These are phyloP conservation scores for Sinosuthora webbiana DNA, from an alignment of 2,113 vertebrate species.

Conservation along the genomic window DNA sequence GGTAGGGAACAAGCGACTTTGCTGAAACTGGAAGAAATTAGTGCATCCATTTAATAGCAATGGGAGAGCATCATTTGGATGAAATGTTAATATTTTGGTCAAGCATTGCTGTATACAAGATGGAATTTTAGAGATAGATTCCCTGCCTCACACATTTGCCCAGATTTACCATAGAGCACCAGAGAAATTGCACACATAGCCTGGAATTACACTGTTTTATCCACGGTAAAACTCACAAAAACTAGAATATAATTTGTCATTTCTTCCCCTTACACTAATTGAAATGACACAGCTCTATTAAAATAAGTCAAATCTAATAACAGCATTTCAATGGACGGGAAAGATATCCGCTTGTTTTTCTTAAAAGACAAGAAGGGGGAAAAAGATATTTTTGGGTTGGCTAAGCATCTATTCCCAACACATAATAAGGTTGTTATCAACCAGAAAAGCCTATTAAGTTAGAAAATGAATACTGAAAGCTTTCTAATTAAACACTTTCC, in stretches of 20 bases:
- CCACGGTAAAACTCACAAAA: background rate
- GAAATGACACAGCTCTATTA: constrained; percentile 11
- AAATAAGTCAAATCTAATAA: constrained; percentile 43
- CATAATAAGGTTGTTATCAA: constrained; percentile 74
- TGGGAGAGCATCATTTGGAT: background rate
- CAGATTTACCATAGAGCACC: background rate
- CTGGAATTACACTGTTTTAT: background rate
- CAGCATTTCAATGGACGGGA: background rate
- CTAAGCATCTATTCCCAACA: constrained; percentile 64
- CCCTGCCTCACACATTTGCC: background rate
- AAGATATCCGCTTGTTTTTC: constrained; percentile 45
- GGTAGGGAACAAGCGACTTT: background rate
- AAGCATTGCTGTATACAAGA: background rate
- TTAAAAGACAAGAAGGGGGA: background rate
- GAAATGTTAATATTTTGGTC: background rate
- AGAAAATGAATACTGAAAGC: constrained; percentile 73
- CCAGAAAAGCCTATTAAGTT: constrained; percentile 69
- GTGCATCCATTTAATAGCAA: background rate
- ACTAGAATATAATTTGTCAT: background rate
- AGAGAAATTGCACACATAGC: background rate
- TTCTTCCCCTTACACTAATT: constrained; percentile 23
- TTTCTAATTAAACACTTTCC: constrained; percentile 72
- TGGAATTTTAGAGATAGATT: background rate
- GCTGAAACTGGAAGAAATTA: background rate
- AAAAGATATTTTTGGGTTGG: constrained; percentile 36